Evolutionary conservation across 2,113 vertebrate species (phyloP), one percentile per base, ranked within the genome.

Genomic region (Ciconia boyciana): DNA sequence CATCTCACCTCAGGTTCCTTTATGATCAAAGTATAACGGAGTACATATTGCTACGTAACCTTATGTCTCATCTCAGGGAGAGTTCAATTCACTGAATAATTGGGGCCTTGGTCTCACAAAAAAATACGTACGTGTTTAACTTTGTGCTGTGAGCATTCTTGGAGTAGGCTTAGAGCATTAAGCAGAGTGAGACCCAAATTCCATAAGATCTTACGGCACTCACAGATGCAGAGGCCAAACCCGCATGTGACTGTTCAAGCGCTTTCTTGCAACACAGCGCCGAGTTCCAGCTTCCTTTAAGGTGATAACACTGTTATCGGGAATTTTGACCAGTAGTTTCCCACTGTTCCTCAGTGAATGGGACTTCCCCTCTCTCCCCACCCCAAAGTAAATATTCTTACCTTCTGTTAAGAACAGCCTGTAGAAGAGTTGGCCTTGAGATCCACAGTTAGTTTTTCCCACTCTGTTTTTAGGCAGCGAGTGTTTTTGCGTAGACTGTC

Each of bases 311-410:
- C 64, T 62, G 25, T 60, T 89, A 68, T 18, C 22, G 0, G 84
- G 58, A 88, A 28, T 95, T 91, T 75, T 41, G 70, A 88, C 31
- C 44, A 19, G 78, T 52, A 36, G 61, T 87, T 94, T 94, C 81
- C 81, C 13, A 0, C 66, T 61, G 55, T 83, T 89, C 41, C 44
- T 76, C 48, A 10, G 44, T 69, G 61, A 87, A 65, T 43, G 62
- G 75, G 75, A 74, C 54, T 91, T 93, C 48, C 57, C 60, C 32
- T 82, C 66, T 88, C 51, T 79, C 69, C 32, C 86, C 75, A 65
- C 55, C 43, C 54, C 58, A 57, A 62, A 88, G 51, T 83, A 95
- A 91, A 85, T 54, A 69, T 43, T 80, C 52, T 79, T 54, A 43
- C 77, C 71, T 83, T 75, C 60, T 84, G 6, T 78, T 92, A 19